Percentiles rank a stretch among this genome's conserved stretches.
Conservation (phyloP, 2,888 invertebrate species). For the Drosophila formosana region DNA sequence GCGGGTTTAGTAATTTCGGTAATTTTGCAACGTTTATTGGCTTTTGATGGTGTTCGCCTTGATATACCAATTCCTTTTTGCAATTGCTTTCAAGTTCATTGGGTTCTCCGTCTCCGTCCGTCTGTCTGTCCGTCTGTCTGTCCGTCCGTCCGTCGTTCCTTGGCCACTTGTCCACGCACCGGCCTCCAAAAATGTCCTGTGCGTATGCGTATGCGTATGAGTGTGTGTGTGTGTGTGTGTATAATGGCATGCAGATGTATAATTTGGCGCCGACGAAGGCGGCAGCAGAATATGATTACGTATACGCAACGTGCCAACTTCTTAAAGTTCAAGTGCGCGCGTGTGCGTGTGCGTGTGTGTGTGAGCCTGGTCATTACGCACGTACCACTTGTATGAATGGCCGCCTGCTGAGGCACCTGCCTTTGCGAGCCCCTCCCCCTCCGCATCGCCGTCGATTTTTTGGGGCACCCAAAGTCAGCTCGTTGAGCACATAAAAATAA, state of each 20-base stretch:
- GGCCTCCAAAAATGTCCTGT: not conserved
- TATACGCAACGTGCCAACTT: constrained; percentile 75
- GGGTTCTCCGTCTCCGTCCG: constrained; percentile 14
- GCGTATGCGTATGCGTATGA: not conserved
- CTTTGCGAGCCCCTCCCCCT: not conserved
- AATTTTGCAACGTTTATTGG: constrained; percentile 42
- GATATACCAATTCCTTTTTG: constrained; percentile 41
- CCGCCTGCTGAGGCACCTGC: constrained; percentile 21
- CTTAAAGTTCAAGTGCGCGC: constrained; percentile 70
- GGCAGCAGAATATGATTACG: constrained; percentile 64
- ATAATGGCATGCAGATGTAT: constrained; percentile 60
- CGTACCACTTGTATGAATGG: constrained; percentile 77
- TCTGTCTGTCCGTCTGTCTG: constrained; percentile 4
- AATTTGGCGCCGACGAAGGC: constrained; percentile 46
- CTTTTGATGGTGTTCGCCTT: constrained; percentile 24
- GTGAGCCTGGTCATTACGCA: constrained; percentile 75
- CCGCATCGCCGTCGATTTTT: not conserved
- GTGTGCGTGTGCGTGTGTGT: constrained; percentile 31
- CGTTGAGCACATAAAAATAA: constrained; percentile 78
- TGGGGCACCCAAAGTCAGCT: constrained; percentile 42
- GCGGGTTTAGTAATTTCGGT: constrained; percentile 26
- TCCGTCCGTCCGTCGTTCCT: not conserved
- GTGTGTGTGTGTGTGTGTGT: constrained; percentile 1
- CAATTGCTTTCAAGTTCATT: constrained; percentile 52
- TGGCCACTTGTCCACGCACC: constrained; percentile 69